Base-by-base conservation (phyloP, 2,888 invertebrate species). In the Cantharis flavilabris region DNA sequence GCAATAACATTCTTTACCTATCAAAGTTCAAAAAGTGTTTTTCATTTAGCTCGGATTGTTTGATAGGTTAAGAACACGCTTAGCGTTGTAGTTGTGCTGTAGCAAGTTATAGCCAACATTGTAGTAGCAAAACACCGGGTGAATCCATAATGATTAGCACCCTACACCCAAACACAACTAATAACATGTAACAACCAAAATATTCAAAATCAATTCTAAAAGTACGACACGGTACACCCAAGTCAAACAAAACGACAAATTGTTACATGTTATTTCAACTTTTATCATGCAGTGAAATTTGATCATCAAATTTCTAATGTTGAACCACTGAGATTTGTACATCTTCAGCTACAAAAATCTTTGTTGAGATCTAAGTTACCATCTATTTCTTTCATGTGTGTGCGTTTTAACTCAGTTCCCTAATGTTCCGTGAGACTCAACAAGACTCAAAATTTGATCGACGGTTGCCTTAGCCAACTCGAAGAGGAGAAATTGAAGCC, bases 241-340 rank as follows among this genome's bases (percentile, higher is more conserved):
- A 64, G 20, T 64, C 64, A 20, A 64, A 20, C 18, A 67, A 67
- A 67, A 67, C 69, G 16, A 69, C 16, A 69, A 69, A 69, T 74
- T 81, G 84, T 86, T 86, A 85, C 86, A 86, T 85, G 85, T 86
- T 86, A 85, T 84, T 85, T 83, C 83, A 82, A 82, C 80, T 83
- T 86, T 83, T 73, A 81, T 83, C 85, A 87, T 87, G 87, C 87
- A 87, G 87, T 87, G 87, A 79, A 87, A 85, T 79, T 86, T 86
- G 87, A 87, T 87, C 86, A 87, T 85, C 86, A 87, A 86, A 86
- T 84, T 86, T 87, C 87, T 87, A 87, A 87, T 86, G 84, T 88
- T 87, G 87, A 87, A 88, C 87, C 87, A 87, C 86, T 88, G 87
- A 88, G 86, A 87, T 86, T 86, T 87, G 86, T 85, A 88, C 87